phyloP scores from a whole-genome alignment of 2,888 invertebrate genomes.

The Eulithis testata region DNA sequence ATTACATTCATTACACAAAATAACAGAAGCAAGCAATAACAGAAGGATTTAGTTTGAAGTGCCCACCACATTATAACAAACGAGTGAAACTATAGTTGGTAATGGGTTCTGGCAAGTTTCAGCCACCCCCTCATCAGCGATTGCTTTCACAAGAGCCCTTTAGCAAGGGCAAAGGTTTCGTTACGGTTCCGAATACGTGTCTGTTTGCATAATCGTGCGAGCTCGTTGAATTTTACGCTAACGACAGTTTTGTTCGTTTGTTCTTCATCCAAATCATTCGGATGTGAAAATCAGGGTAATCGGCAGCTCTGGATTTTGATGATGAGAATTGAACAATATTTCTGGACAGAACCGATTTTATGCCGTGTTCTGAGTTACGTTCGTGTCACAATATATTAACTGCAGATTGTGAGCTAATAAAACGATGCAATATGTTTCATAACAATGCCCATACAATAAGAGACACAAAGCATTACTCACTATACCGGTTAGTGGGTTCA shows the following conservation, averaged over 20 bases:
- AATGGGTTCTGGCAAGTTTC: slow-evolving; percentile 33
- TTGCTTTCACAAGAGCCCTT: slow-evolving; percentile 31
- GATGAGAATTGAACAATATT: not conserved
- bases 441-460: slow-evolving; percentile 40
- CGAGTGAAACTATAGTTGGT: slow-evolving; percentile 31
- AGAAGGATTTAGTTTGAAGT: slow-evolving; percentile 20
- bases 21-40: slow-evolving; percentile 7
- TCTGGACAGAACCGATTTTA: slow-evolving; percentile 9
- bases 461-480: slow-evolving; percentile 53
- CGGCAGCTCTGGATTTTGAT: not conserved
- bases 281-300: not conserved
- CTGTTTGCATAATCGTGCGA: slow-evolving; percentile 23
- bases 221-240: slow-evolving; percentile 11
- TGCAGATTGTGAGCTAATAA: slow-evolving; percentile 29
- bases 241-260: slow-evolving; percentile 10
- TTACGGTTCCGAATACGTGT: slow-evolving; percentile 19
- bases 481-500: slow-evolving; percentile 56
- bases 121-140: slow-evolving; percentile 26
- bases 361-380: not conserved
- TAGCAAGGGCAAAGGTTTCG: slow-evolving; percentile 18
- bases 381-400: slow-evolving; percentile 21
- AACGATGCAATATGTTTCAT: slow-evolving; percentile 37
- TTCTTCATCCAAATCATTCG: slow-evolving; percentile 11
- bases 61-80: slow-evolving; percentile 29
- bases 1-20: slow-evolving; percentile 2